Evolutionary conservation across 2,113 vertebrate genomes (phyloP).

Genomic region (Bungarus multicinctus): DNA sequence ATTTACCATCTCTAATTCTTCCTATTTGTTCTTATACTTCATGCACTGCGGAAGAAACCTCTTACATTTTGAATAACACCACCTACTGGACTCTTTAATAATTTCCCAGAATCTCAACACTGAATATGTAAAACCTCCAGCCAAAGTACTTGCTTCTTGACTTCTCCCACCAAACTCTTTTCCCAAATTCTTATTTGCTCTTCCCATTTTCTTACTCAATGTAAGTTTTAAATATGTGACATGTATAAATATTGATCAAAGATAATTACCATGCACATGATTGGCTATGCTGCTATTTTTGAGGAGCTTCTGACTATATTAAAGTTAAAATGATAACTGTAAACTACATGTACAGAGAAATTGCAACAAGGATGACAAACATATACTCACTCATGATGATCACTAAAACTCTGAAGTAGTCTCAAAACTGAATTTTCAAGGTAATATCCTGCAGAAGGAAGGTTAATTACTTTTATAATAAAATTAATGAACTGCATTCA

Average conservation of each 20-base stretch:
- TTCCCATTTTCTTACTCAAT: neutral
- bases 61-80: neutral
- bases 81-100: neutral
- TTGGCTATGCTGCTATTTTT: neutral
- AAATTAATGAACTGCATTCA: neutral
- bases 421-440: constrained; percentile 98
- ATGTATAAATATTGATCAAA: neutral
- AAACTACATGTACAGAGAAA: neutral
- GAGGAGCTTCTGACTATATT: neutral
- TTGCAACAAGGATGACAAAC: neutral
- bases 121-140: neutral
- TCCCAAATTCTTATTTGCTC: neutral
- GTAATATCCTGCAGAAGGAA: constrained; percentile 88
- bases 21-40: neutral
- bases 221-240: neutral
- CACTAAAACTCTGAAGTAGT: constrained; percentile 97
- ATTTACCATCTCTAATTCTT: neutral
- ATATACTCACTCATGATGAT: constrained; percentile 95
- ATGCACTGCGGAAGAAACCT: neutral
- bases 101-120: neutral
- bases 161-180: neutral
- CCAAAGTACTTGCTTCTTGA: neutral
- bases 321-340: neutral
- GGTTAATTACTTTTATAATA: neutral
- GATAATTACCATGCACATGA: neutral